Base-by-base conservation (phyloP, 2,113 vertebrate species). In the Eidolon helvum region DNA sequence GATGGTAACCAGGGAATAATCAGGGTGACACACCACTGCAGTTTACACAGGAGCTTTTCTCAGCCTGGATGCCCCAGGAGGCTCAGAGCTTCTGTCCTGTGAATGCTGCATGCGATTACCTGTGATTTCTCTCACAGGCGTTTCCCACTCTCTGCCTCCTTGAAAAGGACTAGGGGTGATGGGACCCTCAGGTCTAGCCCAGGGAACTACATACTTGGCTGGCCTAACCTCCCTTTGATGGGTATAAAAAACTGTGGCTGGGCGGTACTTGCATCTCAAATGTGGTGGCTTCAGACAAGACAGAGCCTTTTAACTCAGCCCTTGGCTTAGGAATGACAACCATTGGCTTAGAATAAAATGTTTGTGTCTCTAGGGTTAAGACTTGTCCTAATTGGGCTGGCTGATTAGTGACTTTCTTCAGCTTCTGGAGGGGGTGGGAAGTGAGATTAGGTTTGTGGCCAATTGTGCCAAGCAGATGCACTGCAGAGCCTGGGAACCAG, bases 21-120 rank as follows among this genome's bases (percentile, higher is more conserved):
- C 2, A 10, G 78, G 84, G 82, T 94, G 90, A 90, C n/a, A 77
- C 24, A 72, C 88, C 85, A 45, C 95, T 96, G 74, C 43, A 50
- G 11, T 63, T 65, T 43, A 24, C 71, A 59, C 16, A 24, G 63
- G 66, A 53, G 53, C 78, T 96, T 45, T 74, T 48, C 84, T 90
- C 72, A 40, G 30, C 50, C 15, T 38, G 28, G 33, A 1, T 8
- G 35, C 33, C 40, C n/a, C 40, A 5, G 59, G 83, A 68, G 66
- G 53, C 43, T 57, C 66, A 2, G 78, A 18, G 57, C 78, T 40
- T 87, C 63, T 19, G 0, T 48, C 48, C 80, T 94, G 77, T 86
- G 88, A 83, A 26, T 84, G 87, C 57, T 55, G 30, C 26, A 1
- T 14, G 68, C 26, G 59, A 92, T 63, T 15, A 28, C 57, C 19